These are phyloP conservation scores for Antechinus stuartii DNA, from an alignment of 2,113 vertebrate species.

Conservation along the genomic window DNA sequence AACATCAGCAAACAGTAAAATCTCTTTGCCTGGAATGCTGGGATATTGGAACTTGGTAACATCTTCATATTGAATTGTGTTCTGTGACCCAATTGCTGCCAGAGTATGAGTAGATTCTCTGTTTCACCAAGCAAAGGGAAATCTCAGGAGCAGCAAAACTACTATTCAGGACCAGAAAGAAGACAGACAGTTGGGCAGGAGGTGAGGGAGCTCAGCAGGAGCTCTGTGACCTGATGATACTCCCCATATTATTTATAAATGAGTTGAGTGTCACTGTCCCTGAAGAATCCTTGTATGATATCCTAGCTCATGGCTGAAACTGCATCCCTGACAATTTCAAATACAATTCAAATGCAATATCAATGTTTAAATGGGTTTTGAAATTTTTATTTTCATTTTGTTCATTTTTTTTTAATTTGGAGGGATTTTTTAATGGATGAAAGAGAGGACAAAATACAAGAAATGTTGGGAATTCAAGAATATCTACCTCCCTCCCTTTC, in stretches of 20 bases:
- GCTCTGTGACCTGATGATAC: neutral
- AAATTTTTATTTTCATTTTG: slow-evolving; percentile 55
- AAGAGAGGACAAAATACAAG: slow-evolving; percentile 44
- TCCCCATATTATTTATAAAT: slow-evolving; percentile 18
- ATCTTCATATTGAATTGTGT: neutral
- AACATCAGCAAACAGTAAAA: neutral
- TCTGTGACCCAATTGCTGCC: neutral
- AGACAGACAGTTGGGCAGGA: neutral
- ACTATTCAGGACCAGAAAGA: neutral
- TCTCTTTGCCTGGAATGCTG: neutral
- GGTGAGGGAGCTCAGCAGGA: neutral
- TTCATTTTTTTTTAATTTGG: slow-evolving; percentile 39
- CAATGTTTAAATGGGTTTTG: slow-evolving; percentile 56
- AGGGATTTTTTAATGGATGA: slow-evolving; percentile 41
- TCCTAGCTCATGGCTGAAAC: neutral
- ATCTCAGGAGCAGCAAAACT: slow-evolving; percentile 9
- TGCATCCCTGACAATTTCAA: neutral
- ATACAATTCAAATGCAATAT: slow-evolving; percentile 14
- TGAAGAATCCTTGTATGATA: slow-evolving; percentile 4
- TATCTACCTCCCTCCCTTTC: neutral
- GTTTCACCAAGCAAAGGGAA: neutral
- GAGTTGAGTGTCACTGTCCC: neutral
- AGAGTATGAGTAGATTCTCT: neutral
- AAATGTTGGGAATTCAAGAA: slow-evolving; percentile 5
- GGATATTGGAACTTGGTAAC: neutral